Conservation (phyloP, 2,888 invertebrate genomes). For the Acrobasis consociella region DNA sequence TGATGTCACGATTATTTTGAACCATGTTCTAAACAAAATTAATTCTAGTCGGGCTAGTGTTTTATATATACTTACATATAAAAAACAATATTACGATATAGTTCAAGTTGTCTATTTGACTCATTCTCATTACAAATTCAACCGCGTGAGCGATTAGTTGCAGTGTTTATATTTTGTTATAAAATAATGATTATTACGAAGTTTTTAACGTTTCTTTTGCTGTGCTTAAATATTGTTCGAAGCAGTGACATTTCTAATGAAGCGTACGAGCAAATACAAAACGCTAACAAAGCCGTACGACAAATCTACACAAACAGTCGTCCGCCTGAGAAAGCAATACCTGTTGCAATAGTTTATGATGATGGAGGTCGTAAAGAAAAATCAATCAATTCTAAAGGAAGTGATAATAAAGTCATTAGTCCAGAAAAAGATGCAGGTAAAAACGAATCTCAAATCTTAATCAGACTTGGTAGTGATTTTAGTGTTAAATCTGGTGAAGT, state of each 20-base stretch:
- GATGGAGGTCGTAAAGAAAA: slow-evolving; percentile 27
- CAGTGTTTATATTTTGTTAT: slow-evolving; percentile 35
- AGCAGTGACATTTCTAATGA: slow-evolving; percentile 32
- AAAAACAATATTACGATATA: slow-evolving; percentile 40
- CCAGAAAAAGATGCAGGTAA: not conserved
- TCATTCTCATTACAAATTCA: slow-evolving; percentile 61
- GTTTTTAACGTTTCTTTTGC: slow-evolving; percentile 31
- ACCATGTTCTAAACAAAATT: slow-evolving; percentile 37
- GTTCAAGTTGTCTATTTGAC: slow-evolving; percentile 46
- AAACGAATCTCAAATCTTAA: not conserved
- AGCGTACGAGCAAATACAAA: slow-evolving; percentile 29
- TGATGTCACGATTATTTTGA: slow-evolving; percentile 48
- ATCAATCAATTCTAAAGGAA: slow-evolving; percentile 27
- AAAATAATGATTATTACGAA: slow-evolving; percentile 38
- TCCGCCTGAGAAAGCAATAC: slow-evolving; percentile 46
- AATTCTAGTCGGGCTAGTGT: slow-evolving; percentile 66
- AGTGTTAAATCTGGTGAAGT: not conserved
- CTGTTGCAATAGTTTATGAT: slow-evolving; percentile 44
- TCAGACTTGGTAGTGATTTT: slow-evolving; percentile 3
- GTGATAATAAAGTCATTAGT: not conserved
- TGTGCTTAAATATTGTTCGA: slow-evolving; percentile 36
- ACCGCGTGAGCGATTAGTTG: slow-evolving; percentile 55
- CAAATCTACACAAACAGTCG: slow-evolving; percentile 43
- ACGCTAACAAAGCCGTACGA: slow-evolving; percentile 27
- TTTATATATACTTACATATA: slow-evolving; percentile 50